Base-by-base conservation (phyloP, 2,888 invertebrate genomes). In the Ichneumoninae sp. region DNA sequence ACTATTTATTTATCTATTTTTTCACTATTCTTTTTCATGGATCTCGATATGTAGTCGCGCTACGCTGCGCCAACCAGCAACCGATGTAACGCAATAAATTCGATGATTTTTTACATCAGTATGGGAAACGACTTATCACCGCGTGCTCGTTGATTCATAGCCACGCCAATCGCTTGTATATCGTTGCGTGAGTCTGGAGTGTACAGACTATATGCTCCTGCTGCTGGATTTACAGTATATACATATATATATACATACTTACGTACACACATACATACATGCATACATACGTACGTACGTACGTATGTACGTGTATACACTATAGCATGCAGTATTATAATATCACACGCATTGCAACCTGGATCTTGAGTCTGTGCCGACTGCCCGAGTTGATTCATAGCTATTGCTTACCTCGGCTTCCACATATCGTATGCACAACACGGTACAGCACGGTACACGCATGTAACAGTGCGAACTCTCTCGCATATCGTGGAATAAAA, bases 51-150 rank as follows among this genome's bases (percentile, higher is more conserved):
- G 26, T 33, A 71, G 22, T 47, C 36, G 40, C 19, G 54, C 52
- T 13, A 36, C 65, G 71, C 54, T 22, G 36, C 65, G 65, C 70
- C 36, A 65, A 73, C 57, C 78, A 54, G 22, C 40, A 36, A 52
- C 50, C 30, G 36, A 44, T 47, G 60, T 63, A 36, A 79, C 75
- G 79, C 70, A 79, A 79, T 79, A 79, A 83, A 79, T 83, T 79
- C 36, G 83, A 69, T 75, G 30, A 75, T 79, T 83, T 83, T 78
- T 30, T 50, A 75, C 63, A 16, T 26, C 65, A 33, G 52, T 70
- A 75, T 79, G 83, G 75, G 79, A 83, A 83, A 83, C 83, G 79
- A 83, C 79, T 83, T 83, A 83, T 83, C 83, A 79, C 79, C 83
- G 79, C 74, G 54, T 57, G 70, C 70, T 57, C 83, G 79, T 79